These are phyloP conservation scores for Leptocoma aspasia DNA, from an alignment of 2,113 vertebrate species.

Conservation along the genomic window DNA sequence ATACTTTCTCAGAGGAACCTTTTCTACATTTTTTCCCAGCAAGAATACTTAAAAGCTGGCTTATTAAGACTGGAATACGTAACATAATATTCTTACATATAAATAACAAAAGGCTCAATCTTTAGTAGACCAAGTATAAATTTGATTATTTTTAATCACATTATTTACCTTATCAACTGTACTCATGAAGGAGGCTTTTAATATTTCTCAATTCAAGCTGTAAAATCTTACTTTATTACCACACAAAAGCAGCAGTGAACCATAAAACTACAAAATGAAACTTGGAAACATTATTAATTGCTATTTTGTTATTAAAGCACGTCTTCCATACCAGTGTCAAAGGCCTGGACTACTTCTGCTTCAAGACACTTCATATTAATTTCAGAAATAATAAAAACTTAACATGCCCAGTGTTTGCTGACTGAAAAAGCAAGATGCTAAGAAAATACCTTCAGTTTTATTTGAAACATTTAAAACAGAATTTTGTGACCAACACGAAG, in stretches of 20 bases:
- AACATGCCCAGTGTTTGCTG: neutral
- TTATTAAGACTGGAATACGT: neutral
- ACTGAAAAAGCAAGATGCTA: neutral
- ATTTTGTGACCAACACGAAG: neutral
- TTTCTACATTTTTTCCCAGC: neutral
- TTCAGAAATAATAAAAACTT: neutral
- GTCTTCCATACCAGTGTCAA: neutral
- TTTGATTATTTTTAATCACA: conserved; percentile 2
- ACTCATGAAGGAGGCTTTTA: neutral
- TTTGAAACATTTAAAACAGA: neutral
- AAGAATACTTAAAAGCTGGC: neutral
- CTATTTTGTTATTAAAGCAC: conserved; percentile 27
- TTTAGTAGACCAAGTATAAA: neutral
- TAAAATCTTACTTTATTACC: conserved; percentile 21
- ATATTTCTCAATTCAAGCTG: neutral
- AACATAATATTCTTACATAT: neutral
- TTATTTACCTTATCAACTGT: neutral
- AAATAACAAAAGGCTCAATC: neutral
- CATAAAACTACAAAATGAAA: conserved; percentile 25
- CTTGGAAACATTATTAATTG: conserved; percentile 33
- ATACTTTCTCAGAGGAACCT: neutral
- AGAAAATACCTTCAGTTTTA: neutral
- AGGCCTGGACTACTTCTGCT: neutral
- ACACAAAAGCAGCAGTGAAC: conserved; percentile 20
- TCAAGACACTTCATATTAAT: neutral